Evolutionary conservation across 2,113 vertebrate species (phyloP).

Genomic region (Meriones unguiculatus): DNA sequence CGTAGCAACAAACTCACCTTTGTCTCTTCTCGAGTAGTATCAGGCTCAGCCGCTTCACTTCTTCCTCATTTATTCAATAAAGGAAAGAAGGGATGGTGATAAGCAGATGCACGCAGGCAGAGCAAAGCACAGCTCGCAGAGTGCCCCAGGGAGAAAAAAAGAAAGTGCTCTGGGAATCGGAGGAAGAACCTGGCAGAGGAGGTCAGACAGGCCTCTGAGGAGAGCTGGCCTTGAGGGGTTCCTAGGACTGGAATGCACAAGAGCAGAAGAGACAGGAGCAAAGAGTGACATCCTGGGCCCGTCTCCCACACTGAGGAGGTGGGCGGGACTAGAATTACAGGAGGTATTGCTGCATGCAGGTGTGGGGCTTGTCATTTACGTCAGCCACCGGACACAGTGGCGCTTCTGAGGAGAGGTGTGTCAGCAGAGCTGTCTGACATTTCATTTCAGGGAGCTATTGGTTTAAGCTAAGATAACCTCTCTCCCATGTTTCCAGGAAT

Average conservation of each 20-base stretch:
- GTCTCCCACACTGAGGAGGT: constrained; percentile 3
- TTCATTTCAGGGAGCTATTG: neutral
- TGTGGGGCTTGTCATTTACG: constrained; percentile 4
- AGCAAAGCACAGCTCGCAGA: neutral
- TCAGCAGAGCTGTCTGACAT: neutral
- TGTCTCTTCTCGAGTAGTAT: neutral
- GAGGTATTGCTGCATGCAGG: neutral
- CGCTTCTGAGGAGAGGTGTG: neutral
- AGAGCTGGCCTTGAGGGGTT: neutral
- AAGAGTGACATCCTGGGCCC: constrained; percentile 46
- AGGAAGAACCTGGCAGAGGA: neutral
- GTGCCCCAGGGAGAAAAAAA: too few species aligned
- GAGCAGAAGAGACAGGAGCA: neutral
- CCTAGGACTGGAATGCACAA: neutral
- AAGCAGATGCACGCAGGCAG: neutral
- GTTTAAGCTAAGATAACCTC: neutral
- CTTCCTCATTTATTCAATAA: neutral
- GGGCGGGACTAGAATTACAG: neutral
- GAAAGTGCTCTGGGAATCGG: too few species aligned
- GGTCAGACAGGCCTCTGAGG: neutral
- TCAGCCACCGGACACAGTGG: neutral
- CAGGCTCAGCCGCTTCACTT: neutral
- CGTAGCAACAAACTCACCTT: accelerated
- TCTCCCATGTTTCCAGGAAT: neutral
- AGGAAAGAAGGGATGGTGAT: neutral